Conservation (phyloP, 2,797 vertebrate genomes). For the Hypotaenidia philippensis region DNA sequence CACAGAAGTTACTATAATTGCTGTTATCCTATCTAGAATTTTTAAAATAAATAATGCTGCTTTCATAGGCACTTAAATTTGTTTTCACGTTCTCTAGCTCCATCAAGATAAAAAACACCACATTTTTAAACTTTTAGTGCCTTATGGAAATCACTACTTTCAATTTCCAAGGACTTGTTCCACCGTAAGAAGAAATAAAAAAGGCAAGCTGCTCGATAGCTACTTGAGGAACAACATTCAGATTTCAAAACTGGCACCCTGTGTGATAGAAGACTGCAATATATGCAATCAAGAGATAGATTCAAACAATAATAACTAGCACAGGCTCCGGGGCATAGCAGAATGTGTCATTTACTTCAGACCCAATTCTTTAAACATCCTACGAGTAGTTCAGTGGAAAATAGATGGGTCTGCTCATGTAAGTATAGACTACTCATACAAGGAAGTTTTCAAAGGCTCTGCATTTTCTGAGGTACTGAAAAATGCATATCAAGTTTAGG, state of each 20-base stretch:
- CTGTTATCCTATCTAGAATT: neutral
- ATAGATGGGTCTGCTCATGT: neutral
- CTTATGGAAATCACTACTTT: conserved; percentile 16
- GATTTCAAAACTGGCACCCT: neutral
- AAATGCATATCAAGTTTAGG: conserved; percentile 23
- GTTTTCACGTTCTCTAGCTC: neutral
- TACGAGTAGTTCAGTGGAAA: neutral
- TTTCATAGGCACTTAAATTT: neutral
- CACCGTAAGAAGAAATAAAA: neutral
- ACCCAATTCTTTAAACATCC: conserved; percentile 7
- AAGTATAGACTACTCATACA: neutral
- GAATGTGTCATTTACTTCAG: conserved; percentile 47
- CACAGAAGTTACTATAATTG: neutral
- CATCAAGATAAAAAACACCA: neutral
- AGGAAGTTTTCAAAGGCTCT: conserved; percentile 34
- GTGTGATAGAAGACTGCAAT: conserved; percentile 41
- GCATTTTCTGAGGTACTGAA: conserved; percentile 11
- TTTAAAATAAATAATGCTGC: neutral
- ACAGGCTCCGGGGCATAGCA: conserved; percentile 42
- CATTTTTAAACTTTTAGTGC: neutral
- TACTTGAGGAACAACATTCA: neutral
- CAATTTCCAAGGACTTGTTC: neutral
- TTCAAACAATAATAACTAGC: conserved; percentile 59
- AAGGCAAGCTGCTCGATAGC: neutral
- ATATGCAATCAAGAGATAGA: conserved; percentile 55